Conservation (phyloP, 1,140 invertebrate genomes). For the Batillaria attramentaria region DNA sequence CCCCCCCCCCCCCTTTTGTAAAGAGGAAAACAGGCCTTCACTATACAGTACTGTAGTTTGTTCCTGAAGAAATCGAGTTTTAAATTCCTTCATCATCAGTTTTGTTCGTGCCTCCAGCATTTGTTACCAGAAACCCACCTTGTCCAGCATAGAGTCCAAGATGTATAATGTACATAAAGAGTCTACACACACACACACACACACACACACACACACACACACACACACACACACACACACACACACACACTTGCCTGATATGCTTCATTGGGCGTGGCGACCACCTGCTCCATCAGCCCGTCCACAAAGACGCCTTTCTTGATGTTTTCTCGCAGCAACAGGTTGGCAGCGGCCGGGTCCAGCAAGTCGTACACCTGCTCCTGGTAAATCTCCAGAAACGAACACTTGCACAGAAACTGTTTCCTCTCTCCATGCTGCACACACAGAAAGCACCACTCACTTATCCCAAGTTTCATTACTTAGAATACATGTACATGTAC, state of each 20-base stretch:
- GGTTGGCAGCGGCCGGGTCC: constrained; percentile 59
- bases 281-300: constrained; percentile 63
- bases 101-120: too few relatives aligned
- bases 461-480: too few relatives aligned
- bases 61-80: too few relatives aligned
- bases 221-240: background rate
- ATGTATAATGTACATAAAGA: background rate
- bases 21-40: too few relatives aligned
- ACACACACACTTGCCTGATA: constrained; percentile 57
- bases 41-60: too few relatives aligned
- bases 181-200: background rate
- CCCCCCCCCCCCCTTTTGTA: too few relatives aligned
- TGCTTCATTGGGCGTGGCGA: constrained; percentile 62
- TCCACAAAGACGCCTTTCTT: constrained; percentile 69
- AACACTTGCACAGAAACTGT: constrained; percentile 68
- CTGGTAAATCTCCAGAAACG: constrained; percentile 74
- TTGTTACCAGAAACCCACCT: too few relatives aligned
- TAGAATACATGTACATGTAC: too few relatives aligned
- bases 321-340: constrained; percentile 67
- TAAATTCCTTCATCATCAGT: too few relatives aligned
- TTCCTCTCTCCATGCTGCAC: constrained; percentile 60
- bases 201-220: background rate
- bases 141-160: background rate
- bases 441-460: too few relatives aligned
- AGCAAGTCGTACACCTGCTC: constrained; percentile 73